phyloP scores from a whole-genome alignment of 64 coral and sea anemone species.

The Montipora cactus region DNA sequence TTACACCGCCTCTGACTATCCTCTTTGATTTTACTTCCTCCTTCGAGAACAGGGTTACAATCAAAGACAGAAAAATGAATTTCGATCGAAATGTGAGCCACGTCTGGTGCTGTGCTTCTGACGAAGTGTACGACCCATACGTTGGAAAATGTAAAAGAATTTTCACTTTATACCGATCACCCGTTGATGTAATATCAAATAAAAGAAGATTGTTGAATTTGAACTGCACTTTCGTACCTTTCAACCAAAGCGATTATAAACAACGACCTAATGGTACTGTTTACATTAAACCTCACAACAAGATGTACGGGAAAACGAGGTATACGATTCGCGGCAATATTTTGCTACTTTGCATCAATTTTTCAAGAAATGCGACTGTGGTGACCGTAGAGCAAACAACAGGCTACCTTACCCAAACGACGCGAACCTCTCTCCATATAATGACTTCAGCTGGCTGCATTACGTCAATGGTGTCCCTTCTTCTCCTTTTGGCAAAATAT shows the following conservation, averaged over 20 bases:
- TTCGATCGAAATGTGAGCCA: neutral
- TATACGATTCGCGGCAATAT: neutral
- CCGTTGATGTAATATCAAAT: neutral
- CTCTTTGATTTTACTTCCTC: conserved; percentile 17
- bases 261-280: neutral
- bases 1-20: neutral
- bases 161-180: too few relatives aligned
- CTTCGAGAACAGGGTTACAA: neutral
- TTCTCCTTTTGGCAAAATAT: conserved; percentile 49
- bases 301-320: neutral
- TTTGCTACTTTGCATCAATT: neutral
- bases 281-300: neutral
- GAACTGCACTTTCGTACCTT: neutral
- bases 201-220: neutral
- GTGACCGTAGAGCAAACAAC: neutral
- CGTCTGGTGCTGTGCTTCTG: neutral
- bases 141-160: too few relatives aligned
- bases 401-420: neutral
- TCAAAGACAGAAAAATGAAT: neutral
- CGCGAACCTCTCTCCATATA: neutral
- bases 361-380: neutral
- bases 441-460: conserved; percentile 40
- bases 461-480: conserved; percentile 23
- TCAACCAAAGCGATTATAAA: conserved; percentile 22
- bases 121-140: neutral